These are phyloP conservation scores for Mechanitis mazaeus DNA, from an alignment of 2,888 invertebrate species.

Conservation along the genomic window DNA sequence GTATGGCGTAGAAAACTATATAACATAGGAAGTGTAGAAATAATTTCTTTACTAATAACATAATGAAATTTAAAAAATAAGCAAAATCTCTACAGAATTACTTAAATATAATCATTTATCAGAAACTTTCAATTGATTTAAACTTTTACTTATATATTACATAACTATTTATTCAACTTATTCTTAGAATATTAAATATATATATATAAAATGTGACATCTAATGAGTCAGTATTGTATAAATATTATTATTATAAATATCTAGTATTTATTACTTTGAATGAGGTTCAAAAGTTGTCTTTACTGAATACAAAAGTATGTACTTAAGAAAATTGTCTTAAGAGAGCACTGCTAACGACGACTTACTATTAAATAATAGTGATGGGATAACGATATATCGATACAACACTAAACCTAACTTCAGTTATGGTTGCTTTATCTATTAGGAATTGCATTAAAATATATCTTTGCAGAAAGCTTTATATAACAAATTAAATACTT, in stretches of 20 bases:
- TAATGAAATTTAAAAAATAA: no score
- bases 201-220: neutral
- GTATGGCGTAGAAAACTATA: neutral
- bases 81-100: no score
- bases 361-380: conserved; percentile 17
- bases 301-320: conserved; percentile 19
- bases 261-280: conserved; percentile 8
- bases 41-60: no score
- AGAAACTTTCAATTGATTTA: no score
- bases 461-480: no score
- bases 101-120: no score
- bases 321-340: conserved; percentile 20
- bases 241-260: conserved; percentile 1
- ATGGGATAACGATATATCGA: neutral
- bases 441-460: no score
- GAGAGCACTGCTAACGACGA: conserved; percentile 14
- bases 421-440: no score
- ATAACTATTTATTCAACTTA: no score
- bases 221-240: neutral
- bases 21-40: no score
- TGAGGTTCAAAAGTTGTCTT: conserved; percentile 15
- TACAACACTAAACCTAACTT: neutral
- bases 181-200: neutral
- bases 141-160: no score
- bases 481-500: no score